Evolutionary conservation across 2,113 vertebrate species (phyloP), one percentile per base, ranked within the genome.

Genomic region (Amphilophus citrinellus): DNA sequence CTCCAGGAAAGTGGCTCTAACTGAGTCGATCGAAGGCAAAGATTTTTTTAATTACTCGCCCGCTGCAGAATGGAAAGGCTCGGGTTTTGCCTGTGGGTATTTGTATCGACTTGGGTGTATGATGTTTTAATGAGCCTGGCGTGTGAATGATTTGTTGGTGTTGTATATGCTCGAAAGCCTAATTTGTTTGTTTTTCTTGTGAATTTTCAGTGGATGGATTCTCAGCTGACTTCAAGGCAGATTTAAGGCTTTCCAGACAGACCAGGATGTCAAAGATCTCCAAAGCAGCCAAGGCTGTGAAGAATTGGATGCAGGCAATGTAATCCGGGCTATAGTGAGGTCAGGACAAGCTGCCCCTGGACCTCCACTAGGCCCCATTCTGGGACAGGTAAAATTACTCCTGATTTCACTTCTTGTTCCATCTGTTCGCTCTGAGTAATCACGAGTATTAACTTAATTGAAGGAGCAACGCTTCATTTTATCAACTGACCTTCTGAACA

Each of bases 271-370:
- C 97, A 24, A 98, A 97, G 93, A 93, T 97, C 71, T 91, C 94
- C 61, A 96, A 96, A 73, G 95, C 95, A 10, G 94, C 94, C 2
- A 97, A 97, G 92, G 87, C 87, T 2, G 93, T 96, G 80, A 97
- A 94, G 92, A 97, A 93, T 39, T 95, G 35, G 95, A 96, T 35
- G 53, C 59, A 2, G 83, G 93, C 17, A 91, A 89, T 47, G 88
- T 97, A 79, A 98, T 98, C 90, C 96, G 96, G 71, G 77, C 96
- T 7, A 97, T 97, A 22, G 93, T 98, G 77, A 94, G 97, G 86
- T 97, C 97, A 11, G 97, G 98, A 79, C 97, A 98, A 87, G 98
- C 97, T 0, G 90, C 95, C 76, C 95, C 97, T 0, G 97, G 98
- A 44, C 98, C 98, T 6, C 97, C 98, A 0, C 93, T 98, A 0